Base-by-base conservation (phyloP, 2,113 vertebrate genomes). In the Hippocampus mohnikei region DNA sequence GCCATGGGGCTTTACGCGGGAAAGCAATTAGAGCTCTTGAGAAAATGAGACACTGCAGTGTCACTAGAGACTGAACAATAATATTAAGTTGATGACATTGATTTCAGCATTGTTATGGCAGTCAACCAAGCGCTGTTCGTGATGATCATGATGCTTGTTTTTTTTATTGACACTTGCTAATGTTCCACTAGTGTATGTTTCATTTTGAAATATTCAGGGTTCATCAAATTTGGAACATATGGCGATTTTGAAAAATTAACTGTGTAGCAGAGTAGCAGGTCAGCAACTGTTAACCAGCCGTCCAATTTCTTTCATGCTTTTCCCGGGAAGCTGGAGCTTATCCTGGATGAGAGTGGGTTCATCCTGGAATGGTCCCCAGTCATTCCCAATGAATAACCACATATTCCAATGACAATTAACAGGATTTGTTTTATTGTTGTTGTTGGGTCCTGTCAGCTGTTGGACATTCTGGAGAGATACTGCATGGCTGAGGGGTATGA, bases 401-500 rank as follows among this genome's bases (percentile, higher is more conserved):
- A 13, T 23, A 63, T 64, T 64, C 1, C 21, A 42, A 41, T 64
- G n/a, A 44, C 40, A 64, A 64, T 42, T 64, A 11, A 41, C 21
- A 25, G 37, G 42, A n/a, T 56, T 10, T 71, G 74, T 64, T 11
- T 44, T 12, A 12, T 12, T 44, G 5, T 50, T 46, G 27, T 27
- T 27, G 1, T 41, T 65, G 41, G 66, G 23, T 16, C 56, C 48
- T 58, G 23, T 13, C 53, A 98, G 96, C 80, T 99, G 66, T 91
- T 99, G 10, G 94, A 98, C 73, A 90, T 98, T 59, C 87, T 99
- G 81, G 94, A 98, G 71, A 95, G 93, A 40, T 98, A 95, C 87
- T 98, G 96, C 73, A 95, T 96, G 93, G 96, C 96, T 0, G 92
- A 94, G 80, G 97, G 96, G 4, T 88, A 97, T 63, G 96, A 97